Evolutionary conservation across 1,140 invertebrate genomes (phyloP).

Genomic region (Bathynomus jamesi): DNA sequence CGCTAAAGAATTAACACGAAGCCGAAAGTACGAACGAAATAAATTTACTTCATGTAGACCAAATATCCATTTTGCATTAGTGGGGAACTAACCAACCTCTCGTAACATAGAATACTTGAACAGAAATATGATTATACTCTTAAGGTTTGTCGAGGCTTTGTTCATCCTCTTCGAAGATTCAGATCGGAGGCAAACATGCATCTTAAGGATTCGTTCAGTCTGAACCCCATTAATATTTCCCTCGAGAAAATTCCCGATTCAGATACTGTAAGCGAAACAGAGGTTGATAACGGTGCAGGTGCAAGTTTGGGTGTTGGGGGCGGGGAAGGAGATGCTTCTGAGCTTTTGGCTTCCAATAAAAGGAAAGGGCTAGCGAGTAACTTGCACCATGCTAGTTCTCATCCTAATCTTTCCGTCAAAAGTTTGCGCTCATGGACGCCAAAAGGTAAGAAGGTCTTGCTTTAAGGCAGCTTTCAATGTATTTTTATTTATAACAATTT

Average conservation of each 20-base stretch:
- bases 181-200: constrained; percentile 46
- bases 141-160: constrained; percentile 45
- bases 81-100: too few relatives aligned
- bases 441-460: background rate
- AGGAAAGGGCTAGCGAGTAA: constrained; percentile 18
- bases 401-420: constrained; percentile 40
- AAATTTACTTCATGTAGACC: too few relatives aligned
- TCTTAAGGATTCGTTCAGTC: constrained; percentile 37
- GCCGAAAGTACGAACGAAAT: too few relatives aligned
- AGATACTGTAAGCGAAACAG: constrained; percentile 33
- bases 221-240: background rate
- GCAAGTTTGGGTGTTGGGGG: constrained; percentile 42
- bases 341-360: constrained; percentile 41
- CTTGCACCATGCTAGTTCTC: constrained; percentile 45
- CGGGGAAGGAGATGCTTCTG: constrained; percentile 45
- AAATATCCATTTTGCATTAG: too few relatives aligned
- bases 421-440: background rate
- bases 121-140: constrained; percentile 1
- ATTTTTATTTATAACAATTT: too few relatives aligned
- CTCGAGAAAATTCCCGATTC: background rate
- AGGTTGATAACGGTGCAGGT: constrained; percentile 28
- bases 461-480: too few relatives aligned
- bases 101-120: too few relatives aligned
- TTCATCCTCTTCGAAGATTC: constrained; percentile 43
- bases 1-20: too few relatives aligned